Evolutionary conservation across 2,113 vertebrate genomes (phyloP).

Genomic region (Cathartes aura): DNA sequence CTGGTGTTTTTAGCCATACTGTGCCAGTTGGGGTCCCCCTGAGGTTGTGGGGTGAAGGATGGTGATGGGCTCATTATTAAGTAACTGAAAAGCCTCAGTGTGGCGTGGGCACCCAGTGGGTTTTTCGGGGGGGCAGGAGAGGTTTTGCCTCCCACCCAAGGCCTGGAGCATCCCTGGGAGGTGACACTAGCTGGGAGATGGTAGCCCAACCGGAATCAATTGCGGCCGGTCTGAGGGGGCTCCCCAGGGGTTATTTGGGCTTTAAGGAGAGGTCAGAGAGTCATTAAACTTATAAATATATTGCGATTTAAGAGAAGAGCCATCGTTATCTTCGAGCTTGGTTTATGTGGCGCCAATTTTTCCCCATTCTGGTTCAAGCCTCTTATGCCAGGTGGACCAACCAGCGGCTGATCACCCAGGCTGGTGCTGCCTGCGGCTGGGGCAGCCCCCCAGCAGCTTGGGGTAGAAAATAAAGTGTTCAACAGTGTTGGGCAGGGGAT

Average conservation of each 20-base stretch:
- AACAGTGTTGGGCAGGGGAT: neutral
- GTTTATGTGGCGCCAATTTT: neutral
- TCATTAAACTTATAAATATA: constrained; percentile 54
- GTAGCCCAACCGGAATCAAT: constrained; percentile 41
- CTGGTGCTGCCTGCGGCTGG: neutral
- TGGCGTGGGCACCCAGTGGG: neutral
- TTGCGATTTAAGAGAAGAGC: constrained; percentile 49
- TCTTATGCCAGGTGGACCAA: neutral
- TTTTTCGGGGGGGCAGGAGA: neutral
- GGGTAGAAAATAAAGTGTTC: neutral
- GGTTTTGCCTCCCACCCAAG: neutral
- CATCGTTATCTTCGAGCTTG: neutral
- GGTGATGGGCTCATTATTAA: neutral
- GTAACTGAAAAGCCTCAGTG: fast-evolving
- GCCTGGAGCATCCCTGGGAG: neutral
- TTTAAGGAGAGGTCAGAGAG: constrained; percentile 66
- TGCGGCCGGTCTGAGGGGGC: neutral
- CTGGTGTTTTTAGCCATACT: neutral
- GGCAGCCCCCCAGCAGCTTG: neutral
- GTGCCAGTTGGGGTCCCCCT: neutral
- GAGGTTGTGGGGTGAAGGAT: neutral
- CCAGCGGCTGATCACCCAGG: neutral
- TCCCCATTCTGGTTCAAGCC: neutral
- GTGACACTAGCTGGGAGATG: neutral
- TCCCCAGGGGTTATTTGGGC: constrained; percentile 41